phyloP scores from a whole-genome alignment of 2,888 invertebrate genomes.

The Philaethria dido region DNA sequence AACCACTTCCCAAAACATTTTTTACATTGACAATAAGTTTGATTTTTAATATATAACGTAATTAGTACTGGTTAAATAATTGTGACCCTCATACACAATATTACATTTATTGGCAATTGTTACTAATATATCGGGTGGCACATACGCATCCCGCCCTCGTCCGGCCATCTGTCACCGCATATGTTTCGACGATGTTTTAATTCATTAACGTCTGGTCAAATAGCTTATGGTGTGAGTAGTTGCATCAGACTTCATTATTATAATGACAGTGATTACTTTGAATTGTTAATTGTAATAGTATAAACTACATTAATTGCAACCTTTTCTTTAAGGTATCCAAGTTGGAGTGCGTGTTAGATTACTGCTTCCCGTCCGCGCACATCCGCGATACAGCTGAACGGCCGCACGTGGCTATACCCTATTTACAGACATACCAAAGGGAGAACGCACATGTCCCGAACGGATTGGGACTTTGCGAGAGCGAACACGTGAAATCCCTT shows the following conservation, averaged over 20 bases:
- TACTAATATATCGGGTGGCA: constrained; percentile 68
- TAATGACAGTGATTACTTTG: constrained; percentile 8
- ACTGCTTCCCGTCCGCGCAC: constrained; percentile 80
- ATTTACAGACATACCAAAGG: constrained; percentile 82
- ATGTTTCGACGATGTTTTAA: constrained; percentile 79
- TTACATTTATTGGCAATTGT: constrained; percentile 66
- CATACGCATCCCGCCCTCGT: constrained; percentile 71
- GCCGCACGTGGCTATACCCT: constrained; percentile 83
- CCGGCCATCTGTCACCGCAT: constrained; percentile 82
- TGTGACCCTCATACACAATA: constrained; percentile 46
- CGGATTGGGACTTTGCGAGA: constrained; percentile 81
- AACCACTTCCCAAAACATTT: constrained; percentile 15
- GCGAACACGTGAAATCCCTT: constrained; percentile 83
- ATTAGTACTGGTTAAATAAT: constrained; percentile 35
- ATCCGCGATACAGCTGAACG: constrained; percentile 82
- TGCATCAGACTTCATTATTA: constrained; percentile 24
- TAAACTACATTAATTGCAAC: constrained; percentile 41
- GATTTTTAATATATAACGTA: constrained; percentile 5
- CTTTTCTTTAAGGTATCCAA: constrained; percentile 58
- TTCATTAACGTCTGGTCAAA: constrained; percentile 76
- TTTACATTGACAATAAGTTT: not conserved
- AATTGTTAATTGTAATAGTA: constrained; percentile 16
- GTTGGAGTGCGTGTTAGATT: constrained; percentile 72
- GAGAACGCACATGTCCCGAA: constrained; percentile 82
- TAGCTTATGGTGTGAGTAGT: constrained; percentile 58